Evolutionary conservation across 2,113 vertebrate species (phyloP), one percentile per base, ranked within the genome.

Genomic region (Tragulus kanchil): DNA sequence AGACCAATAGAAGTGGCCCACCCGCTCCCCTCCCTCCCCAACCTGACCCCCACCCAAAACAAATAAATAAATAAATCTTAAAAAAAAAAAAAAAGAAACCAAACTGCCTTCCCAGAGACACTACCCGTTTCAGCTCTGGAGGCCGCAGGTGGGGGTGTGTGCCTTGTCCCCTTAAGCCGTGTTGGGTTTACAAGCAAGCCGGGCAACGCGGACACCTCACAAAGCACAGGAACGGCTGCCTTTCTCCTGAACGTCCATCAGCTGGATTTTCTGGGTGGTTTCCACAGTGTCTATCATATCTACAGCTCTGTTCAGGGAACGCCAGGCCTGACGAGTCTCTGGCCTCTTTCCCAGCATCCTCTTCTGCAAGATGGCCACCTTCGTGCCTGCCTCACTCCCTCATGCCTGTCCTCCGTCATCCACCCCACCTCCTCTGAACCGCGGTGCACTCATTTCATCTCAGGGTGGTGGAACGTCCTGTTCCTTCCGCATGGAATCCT

Each of bases 181-280:
- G 28, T 26, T 89, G 17, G 13, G n/a, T n/a, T 67, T 42, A 36
- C 19, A 58, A 26, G 6, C 9, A 13, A 42, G 67, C 21, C n/a
- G 17, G 9, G 10, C 26, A 10, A 0, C 3, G 31, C 11, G 8
- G 73, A 54, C 1, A 31, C 31, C 52, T 25, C 6, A 2, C 56
- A 26, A 0, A 2, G 31, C 8, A 25, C 6, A 14, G 31, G 0
- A 5, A 69, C 1, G 14, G 50, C 9, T 0, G 11, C 17, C 8
- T 50, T 36, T 78, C 61, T 58, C 61, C 83, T 15, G 3, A 10
- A 82, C 67, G 31, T 42, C 50, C 8, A 5, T 14, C 56, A 77
- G 11, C 12, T 2, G 5, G 87, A 26, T 42, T 71, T 81, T 64
- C 48, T 7, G 36, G 78, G 56, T 59, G 50, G 10, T 54, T 83